These are phyloP conservation scores for Tenodera sinensis DNA, from an alignment of 2,888 invertebrate genomes.

Conservation along the genomic window DNA sequence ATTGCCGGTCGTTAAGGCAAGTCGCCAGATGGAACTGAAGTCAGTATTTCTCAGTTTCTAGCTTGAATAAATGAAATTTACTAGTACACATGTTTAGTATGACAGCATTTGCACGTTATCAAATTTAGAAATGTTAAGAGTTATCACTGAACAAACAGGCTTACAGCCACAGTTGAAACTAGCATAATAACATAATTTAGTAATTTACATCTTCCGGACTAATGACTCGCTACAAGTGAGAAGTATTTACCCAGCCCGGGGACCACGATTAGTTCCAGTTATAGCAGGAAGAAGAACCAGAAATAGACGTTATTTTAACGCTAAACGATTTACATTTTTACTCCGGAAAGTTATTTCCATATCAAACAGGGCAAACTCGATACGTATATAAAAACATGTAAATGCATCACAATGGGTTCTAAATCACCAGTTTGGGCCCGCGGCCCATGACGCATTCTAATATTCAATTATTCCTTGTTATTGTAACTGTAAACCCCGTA, in stretches of 20 bases:
- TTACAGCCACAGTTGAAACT: too few species aligned
- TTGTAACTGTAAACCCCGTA: not conserved
- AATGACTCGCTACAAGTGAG: too few species aligned
- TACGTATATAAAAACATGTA: not conserved
- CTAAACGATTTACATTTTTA: not conserved
- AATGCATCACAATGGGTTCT: not conserved
- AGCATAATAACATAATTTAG: too few species aligned
- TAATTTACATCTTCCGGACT: too few species aligned
- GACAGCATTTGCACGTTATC: too few species aligned
- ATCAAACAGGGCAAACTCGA: not conserved
- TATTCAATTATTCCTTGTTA: not conserved
- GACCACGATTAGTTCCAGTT: not conserved
- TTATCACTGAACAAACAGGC: too few species aligned
- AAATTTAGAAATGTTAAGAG: too few species aligned
- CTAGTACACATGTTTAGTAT: too few species aligned
- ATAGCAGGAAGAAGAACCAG: not conserved
- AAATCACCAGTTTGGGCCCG: not conserved
- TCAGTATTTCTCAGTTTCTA: too few species aligned
- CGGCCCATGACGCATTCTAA: not conserved
- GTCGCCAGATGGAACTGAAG: too few species aligned
- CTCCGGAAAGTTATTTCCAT: not conserved
- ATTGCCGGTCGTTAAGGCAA: too few species aligned
- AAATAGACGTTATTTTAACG: not conserved
- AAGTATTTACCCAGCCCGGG: not conserved
- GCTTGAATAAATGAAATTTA: too few species aligned